Evolutionary conservation across 2,888 invertebrate species (phyloP).

Genomic region (Fabriciana adippe): DNA sequence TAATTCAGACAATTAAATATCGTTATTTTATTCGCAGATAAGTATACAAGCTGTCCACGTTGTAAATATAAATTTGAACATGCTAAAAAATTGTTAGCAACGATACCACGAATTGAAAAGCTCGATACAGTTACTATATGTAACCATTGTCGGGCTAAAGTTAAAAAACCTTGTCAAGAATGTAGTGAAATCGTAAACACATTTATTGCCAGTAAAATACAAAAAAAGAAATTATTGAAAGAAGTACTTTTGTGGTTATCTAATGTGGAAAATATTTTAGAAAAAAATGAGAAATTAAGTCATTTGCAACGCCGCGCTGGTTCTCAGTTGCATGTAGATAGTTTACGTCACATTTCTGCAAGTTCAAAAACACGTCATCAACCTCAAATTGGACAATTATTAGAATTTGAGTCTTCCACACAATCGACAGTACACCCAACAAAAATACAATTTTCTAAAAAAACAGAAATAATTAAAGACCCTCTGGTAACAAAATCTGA

Average conservation of each 20-base stretch:
- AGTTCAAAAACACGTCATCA: neutral
- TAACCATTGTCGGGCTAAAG: slow-evolving; percentile 54
- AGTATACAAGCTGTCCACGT: slow-evolving; percentile 54
- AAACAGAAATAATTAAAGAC: neutral
- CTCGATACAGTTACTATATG: slow-evolving; percentile 57
- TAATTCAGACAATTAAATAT: slow-evolving; percentile 35
- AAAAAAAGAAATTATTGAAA: slow-evolving; percentile 19
- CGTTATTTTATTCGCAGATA: slow-evolving; percentile 45
- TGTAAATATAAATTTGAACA: slow-evolving; percentile 56
- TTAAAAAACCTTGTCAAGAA: slow-evolving; percentile 50
- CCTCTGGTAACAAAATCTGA: neutral
- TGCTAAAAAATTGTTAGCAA: slow-evolving; percentile 51
- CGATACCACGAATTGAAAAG: slow-evolving; percentile 47
- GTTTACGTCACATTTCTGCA: slow-evolving; percentile 2
- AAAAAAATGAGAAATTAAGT: slow-evolving; percentile 1
- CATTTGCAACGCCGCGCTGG: neutral
- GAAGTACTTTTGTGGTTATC: slow-evolving; percentile 15
- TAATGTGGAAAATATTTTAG: neutral
- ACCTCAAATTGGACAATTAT: slow-evolving; percentile 6
- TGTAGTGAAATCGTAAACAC: slow-evolving; percentile 54
- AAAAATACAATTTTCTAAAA: neutral
- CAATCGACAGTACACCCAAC: neutral
- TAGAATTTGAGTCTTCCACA: neutral
- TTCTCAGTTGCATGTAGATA: slow-evolving; percentile 8
- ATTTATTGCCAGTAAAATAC: slow-evolving; percentile 43